Evolutionary conservation across 2,113 vertebrate genomes (phyloP), one percentile per base, ranked within the genome.

Genomic region (Jaculus jaculus): DNA sequence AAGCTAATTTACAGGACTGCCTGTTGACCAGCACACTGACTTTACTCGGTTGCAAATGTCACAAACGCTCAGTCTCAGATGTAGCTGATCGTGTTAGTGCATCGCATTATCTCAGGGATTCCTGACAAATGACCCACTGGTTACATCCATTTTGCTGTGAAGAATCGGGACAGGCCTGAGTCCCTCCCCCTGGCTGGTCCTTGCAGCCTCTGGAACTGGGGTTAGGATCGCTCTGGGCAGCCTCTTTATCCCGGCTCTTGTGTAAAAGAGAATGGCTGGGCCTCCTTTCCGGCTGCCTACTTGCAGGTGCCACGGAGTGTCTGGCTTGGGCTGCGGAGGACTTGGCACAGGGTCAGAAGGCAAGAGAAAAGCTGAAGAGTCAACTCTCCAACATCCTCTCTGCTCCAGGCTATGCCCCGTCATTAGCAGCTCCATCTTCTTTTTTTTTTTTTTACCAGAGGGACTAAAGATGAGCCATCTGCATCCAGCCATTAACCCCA

Each of bases 361-460:
- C 51, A 47, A 81, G 18, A 26, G 21, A 39, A 34, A 60, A 26
- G 86, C 28, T 54, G 42, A 81, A 28, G 0, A 28, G 0, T 0
- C 32, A 61, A 23, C 34, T 32, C 16, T 65, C 39, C 58, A 16
- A 3, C 2, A 66, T 37, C 34, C 16, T 15, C 34, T 20, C 65
- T 7, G 39, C 61, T 28, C 69, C 78, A 84, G 69, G 54, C 78
- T 32, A 65, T 18, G 54, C 51, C 16, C 17, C 39, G 68, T 65
- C 61, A 60, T 87, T 73, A 93, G 71, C 86, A 93, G 63, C 87
- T 83, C 32, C 30, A 4, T 77, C 82, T 93, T 86, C 42, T 87
- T 68, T 34, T 28, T 77, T 78, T 93, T 86, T 37, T 87, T 68
- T 34, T 28, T 37, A 8, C 30, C 69, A 79, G 80, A 72, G 5